Evolutionary conservation across 2,113 vertebrate species (phyloP).

Genomic region (Dipodomys merriami): DNA sequence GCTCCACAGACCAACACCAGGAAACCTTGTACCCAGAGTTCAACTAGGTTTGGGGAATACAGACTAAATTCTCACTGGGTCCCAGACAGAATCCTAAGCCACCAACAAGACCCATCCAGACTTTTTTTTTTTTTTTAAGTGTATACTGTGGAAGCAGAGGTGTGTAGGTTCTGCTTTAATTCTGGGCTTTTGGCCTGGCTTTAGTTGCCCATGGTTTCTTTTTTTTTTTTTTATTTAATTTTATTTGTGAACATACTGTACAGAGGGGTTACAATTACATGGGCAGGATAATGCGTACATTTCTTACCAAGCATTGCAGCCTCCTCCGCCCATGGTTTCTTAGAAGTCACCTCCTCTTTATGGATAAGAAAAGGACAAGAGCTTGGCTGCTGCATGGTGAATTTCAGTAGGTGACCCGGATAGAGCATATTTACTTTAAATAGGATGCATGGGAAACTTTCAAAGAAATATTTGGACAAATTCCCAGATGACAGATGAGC

Average conservation of each 20-base stretch:
- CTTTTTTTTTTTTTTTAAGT: background rate
- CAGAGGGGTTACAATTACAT: too few species aligned
- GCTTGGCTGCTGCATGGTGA: conserved; percentile 37
- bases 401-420: conserved; percentile 70
- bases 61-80: background rate
- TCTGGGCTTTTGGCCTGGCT: conserved; percentile 39
- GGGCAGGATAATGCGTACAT: too few species aligned
- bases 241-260: too few species aligned
- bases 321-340: conserved; percentile 57
- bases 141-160: background rate
- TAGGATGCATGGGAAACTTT: conserved; percentile 74
- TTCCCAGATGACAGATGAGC: conserved; percentile 75
- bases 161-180: background rate
- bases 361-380: conserved; percentile 39
- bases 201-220: conserved; percentile 50
- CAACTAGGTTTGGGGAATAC: background rate
- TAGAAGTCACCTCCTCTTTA: conserved; percentile 55
- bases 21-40: conserved; percentile 43
- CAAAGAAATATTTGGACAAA: conserved; percentile 77
- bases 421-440: conserved; percentile 70
- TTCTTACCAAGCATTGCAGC: too few species aligned
- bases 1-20: background rate
- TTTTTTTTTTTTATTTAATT: too few species aligned
- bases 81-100: background rate
- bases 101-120: background rate